Evolutionary conservation across 1,140 invertebrate species (phyloP), one percentile per base, ranked within the genome.

Genomic region (Ectropis grisescens): DNA sequence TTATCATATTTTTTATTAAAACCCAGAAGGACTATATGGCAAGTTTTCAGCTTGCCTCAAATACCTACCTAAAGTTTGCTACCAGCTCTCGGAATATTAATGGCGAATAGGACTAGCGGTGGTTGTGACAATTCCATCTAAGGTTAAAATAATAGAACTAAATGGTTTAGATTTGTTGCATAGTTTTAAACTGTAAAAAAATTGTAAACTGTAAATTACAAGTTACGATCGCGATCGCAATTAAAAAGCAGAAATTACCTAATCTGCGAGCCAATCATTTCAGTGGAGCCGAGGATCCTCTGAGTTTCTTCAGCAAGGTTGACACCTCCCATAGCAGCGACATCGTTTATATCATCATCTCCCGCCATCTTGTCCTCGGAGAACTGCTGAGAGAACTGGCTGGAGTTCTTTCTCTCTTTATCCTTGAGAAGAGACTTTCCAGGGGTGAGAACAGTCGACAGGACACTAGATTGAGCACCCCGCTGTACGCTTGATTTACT

Each of bases 251-350:
- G 12, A 13, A 34, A 25, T 23, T 30, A 72, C 68, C 74, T 71
- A 37, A 98, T 97, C 81, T 98, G 96, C 0, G 95, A 96, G 5
- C 96, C 96, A 37, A 98, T 95, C 76, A 96, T 92, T 61, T 98
- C 96, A 2, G 95, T 96, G 2, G 94, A 94, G 2, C 96, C 95
- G 14, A 98, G 85, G 60, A 98, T 98, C 76, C 93, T 90, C 68
- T 97, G 95, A 32, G 92, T 93, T 83, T 99, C 97, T 82, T 99
- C 97, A 1, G 93, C 92, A 50, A 99, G 85, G 83, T 99, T 99
- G n/a, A 99, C 96, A 13, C 97, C 97, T 53, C 97, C 97, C 97
- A 99, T 99, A 3, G 96, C 96, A 12, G 97, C 96, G 0, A 99
- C 97, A 86, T 99, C 97, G 66, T 98, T 99, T 48, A 99, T 98